These are phyloP conservation scores for Platorchestia sp. DNA, from an alignment of 1,140 invertebrate species.

Conservation along the genomic window DNA sequence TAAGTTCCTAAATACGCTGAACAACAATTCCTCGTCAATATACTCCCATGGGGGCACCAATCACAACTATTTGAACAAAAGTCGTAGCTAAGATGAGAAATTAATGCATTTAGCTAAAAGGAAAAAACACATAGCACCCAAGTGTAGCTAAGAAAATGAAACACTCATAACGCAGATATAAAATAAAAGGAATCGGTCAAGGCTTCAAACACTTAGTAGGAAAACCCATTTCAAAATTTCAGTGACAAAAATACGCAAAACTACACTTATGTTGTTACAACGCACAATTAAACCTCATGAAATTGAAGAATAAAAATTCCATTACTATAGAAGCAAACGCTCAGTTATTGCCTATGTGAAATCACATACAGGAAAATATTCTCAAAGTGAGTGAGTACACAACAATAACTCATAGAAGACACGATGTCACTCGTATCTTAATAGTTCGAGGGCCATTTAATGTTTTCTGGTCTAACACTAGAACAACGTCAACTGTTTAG, in stretches of 20 bases:
- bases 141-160: neutral
- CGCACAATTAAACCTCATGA: too few relatives aligned
- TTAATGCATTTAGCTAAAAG: too few relatives aligned
- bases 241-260: neutral
- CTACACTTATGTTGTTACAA: too few relatives aligned
- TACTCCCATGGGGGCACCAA: too few relatives aligned
- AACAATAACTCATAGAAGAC: too few relatives aligned
- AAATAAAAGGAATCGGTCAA: neutral
- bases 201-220: neutral
- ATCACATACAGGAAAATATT: neutral
- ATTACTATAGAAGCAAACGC: neutral
- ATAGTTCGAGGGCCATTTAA: neutral
- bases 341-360: neutral
- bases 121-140: neutral
- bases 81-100: neutral
- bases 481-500: neutral
- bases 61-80: neutral
- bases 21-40: too few relatives aligned
- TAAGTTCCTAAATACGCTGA: too few relatives aligned
- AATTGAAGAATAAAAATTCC: neutral
- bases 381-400: too few relatives aligned
- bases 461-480: neutral
- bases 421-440: too few relatives aligned
- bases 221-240: neutral
- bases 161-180: neutral